These are phyloP conservation scores for Isaurus tuberculatus DNA, from an alignment of 92 coral and sea anemone species.

Conservation along the genomic window DNA sequence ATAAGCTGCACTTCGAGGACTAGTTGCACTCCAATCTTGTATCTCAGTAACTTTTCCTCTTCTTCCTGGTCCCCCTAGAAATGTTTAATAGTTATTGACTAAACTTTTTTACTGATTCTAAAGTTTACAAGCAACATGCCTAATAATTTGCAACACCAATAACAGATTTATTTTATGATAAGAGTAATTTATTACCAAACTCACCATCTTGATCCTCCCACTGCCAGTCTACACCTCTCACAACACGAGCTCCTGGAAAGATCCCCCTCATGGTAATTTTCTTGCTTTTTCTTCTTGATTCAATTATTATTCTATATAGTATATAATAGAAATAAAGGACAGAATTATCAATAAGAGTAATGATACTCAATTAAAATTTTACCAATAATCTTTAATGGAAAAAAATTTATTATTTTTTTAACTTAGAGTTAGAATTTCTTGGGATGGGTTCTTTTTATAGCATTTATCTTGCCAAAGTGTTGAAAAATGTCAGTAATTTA, in stretches of 20 bases:
- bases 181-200: no score
- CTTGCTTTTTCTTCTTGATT: constrained; percentile 93
- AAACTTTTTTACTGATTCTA: no score
- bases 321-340: neutral
- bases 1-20: constrained; percentile 99
- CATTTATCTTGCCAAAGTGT: no score
- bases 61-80: constrained; percentile 92
- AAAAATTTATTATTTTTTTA: no score
- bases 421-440: no score
- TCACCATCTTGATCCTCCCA: constrained; percentile 99
- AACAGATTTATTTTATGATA: no score
- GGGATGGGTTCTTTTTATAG: no score
- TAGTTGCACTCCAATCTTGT: constrained; percentile 97
- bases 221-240: constrained; percentile 99
- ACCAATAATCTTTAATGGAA: no score
- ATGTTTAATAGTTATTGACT: neutral
- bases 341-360: neutral
- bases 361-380: no score
- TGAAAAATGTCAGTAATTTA: no score
- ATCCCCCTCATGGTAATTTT: constrained; percentile 94
- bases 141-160: no score
- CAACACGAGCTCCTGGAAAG: constrained; percentile 97
- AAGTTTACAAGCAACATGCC: no score
- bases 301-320: constrained; percentile 73
- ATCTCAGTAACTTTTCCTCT: constrained; percentile 97